Conservation (phyloP, 2,113 vertebrate genomes). For the Nipponia nippon region DNA sequence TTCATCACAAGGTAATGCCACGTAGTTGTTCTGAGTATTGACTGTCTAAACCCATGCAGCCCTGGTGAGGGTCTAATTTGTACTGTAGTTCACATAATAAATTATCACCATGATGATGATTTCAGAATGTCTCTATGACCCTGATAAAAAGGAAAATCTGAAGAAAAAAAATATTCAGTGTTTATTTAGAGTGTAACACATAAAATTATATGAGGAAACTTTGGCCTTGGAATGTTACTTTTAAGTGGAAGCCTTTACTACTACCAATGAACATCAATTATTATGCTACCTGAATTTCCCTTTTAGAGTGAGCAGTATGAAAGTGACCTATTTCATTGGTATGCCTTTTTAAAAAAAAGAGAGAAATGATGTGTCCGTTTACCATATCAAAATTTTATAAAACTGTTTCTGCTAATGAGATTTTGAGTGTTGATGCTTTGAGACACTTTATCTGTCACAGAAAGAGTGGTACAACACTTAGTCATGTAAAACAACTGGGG, state of each 20-base stretch:
- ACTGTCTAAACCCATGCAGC: neutral
- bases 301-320: neutral
- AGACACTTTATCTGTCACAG: neutral
- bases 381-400: neutral
- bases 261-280: neutral
- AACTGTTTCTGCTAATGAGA: neutral
- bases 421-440: constrained; percentile 19
- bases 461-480: constrained; percentile 11
- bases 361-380: neutral
- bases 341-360: neutral
- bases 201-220: neutral
- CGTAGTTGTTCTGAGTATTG: neutral
- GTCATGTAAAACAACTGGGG: neutral
- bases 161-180: neutral
- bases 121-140: neutral
- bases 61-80: neutral
- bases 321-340: neutral
- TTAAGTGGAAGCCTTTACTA: neutral
- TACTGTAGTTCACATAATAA: neutral
- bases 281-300: neutral
- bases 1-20: neutral
- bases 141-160: neutral
- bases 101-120: neutral
- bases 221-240: neutral
- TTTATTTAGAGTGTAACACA: neutral